Conservation (phyloP, 2,113 vertebrate species). For the Archocentrus centrarchus region DNA sequence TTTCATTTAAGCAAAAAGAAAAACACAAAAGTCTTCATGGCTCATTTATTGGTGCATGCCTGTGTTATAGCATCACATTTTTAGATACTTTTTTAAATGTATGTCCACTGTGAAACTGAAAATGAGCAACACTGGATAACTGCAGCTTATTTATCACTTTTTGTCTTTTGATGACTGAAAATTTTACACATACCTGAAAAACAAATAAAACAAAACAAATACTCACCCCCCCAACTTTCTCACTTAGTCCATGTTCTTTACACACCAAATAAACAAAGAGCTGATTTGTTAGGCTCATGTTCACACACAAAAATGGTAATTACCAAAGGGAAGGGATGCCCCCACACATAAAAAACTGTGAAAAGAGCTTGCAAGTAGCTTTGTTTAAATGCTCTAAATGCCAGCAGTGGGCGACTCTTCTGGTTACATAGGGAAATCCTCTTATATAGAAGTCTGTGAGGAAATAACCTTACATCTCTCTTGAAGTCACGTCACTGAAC, state of each 20-base stretch:
- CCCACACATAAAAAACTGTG: background rate
- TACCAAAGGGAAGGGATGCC: background rate
- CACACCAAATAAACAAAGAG: background rate
- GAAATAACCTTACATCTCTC: background rate
- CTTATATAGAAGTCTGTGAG: background rate
- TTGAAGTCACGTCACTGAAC: background rate
- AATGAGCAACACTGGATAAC: background rate
- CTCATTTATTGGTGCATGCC: background rate
- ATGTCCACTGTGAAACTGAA: background rate
- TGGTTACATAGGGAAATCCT: background rate
- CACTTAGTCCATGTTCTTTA: background rate
- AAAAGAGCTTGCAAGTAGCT: background rate
- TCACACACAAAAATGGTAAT: background rate
- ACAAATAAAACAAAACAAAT: background rate
- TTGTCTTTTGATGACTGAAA: conserved; percentile 2
- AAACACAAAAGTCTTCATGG: background rate
- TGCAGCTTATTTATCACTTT: background rate
- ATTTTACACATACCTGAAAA: background rate
- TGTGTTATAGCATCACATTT: background rate
- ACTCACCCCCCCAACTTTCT: no score
- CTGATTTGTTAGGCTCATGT: background rate
- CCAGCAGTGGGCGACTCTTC: background rate
- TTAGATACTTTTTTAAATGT: background rate
- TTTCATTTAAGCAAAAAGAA: background rate
- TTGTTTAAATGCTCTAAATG: background rate